A percentile compares a stretch with the other conserved stretches of the same genome.
phyloP scores from a whole-genome alignment of 2,888 invertebrate genomes.

The Polia nebulosa region DNA sequence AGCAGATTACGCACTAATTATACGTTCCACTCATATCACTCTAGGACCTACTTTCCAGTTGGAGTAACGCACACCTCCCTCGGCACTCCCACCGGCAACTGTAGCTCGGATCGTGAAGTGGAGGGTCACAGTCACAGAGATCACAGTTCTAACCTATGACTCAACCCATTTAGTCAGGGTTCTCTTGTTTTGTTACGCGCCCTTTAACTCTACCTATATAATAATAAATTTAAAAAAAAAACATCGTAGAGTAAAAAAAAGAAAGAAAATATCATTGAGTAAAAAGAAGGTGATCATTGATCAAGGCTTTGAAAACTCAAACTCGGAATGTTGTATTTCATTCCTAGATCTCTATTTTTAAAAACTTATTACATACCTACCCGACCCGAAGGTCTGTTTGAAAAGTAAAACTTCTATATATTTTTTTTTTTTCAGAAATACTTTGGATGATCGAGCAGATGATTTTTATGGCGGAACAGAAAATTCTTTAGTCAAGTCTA shows the following conservation, averaged over 20 bases:
- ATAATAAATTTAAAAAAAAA: too few relatives aligned
- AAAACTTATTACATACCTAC: too few relatives aligned
- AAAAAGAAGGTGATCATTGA: not conserved
- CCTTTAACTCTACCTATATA: not conserved
- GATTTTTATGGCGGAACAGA: conserved; percentile 77
- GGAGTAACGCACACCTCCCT: too few relatives aligned
- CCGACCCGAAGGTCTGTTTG: not conserved
- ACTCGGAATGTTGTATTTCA: too few relatives aligned
- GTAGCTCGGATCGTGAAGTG: too few relatives aligned
- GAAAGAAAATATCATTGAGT: not conserved
- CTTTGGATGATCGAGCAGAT: conserved; percentile 73
- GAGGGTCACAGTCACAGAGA: too few relatives aligned
- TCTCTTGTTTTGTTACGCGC: not conserved
- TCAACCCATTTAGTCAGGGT: not conserved
- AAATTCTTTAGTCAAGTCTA: conserved; percentile 76
- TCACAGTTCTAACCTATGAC: too few relatives aligned
- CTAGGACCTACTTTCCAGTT: too few relatives aligned
- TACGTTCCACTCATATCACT: too few relatives aligned
- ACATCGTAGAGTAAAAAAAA: too few relatives aligned
- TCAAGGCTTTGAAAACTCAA: not conserved
- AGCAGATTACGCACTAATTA: too few relatives aligned
- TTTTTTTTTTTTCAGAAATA: conserved; percentile 75
- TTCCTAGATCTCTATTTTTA: not conserved
- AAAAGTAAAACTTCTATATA: conserved; percentile 2
- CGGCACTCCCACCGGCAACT: too few relatives aligned